Evolutionary conservation across 2,888 invertebrate species (phyloP).

Genomic region (Ramazzottius varieornatus): DNA sequence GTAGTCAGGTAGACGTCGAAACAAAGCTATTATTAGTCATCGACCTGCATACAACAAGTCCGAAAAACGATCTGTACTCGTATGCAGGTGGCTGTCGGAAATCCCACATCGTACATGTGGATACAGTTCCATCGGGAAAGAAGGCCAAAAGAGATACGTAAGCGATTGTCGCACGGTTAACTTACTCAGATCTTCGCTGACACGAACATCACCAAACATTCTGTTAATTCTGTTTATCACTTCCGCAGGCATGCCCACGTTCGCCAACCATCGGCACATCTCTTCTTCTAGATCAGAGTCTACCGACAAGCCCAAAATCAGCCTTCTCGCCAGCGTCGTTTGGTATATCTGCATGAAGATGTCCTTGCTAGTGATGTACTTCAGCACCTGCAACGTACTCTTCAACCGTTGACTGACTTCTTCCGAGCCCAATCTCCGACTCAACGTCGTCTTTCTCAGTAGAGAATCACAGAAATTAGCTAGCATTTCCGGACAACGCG

Average conservation of each 20-base stretch:
- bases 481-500: slow-evolving; percentile 88
- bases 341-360: slow-evolving; percentile 99
- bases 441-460: slow-evolving; percentile 30
- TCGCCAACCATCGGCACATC: slow-evolving; percentile 68
- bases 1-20: too few species aligned
- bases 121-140: too few species aligned
- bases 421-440: not conserved
- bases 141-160: too few species aligned
- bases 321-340: slow-evolving; percentile 73
- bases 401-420: not conserved
- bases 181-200: slow-evolving; percentile 87
- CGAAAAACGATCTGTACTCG: too few species aligned
- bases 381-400: slow-evolving; percentile 49
- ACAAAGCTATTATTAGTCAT: too few species aligned
- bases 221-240: slow-evolving; percentile 89
- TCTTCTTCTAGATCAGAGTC: slow-evolving; percentile 98
- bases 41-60: too few species aligned
- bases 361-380: slow-evolving; percentile 97
- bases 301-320: slow-evolving; percentile 88
- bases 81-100: too few species aligned
- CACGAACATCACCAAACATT: slow-evolving; percentile 83
- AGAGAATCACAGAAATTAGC: slow-evolving; percentile 99
- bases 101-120: too few species aligned
- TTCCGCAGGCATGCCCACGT: slow-evolving; percentile 98
- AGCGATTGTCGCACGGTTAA: too few species aligned